Conservation (phyloP, 2,113 vertebrate genomes). For the Hoplias malabaricus region DNA sequence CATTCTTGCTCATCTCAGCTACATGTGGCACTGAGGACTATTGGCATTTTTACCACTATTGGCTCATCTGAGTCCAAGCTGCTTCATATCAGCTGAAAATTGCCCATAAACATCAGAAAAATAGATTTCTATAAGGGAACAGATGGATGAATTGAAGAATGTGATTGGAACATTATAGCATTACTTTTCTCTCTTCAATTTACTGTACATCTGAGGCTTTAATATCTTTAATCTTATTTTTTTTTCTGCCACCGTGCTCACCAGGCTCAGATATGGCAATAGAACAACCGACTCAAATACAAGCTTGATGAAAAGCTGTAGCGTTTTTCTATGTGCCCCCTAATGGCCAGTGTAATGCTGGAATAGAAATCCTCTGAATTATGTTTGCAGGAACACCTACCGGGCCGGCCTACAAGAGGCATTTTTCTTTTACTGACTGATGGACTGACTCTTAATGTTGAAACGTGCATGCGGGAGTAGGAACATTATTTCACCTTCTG, state of each 20-base stretch:
- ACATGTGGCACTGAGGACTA: conserved; percentile 9
- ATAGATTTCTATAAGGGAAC: not conserved
- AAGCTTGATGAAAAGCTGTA: too few species aligned
- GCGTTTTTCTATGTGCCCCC: too few species aligned
- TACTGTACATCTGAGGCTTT: not conserved
- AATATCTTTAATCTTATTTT: not conserved
- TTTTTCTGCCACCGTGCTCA: not conserved
- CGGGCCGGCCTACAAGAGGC: too few species aligned
- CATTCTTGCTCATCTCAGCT: conserved; percentile 1
- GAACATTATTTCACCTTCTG: too few species aligned
- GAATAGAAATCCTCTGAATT: too few species aligned
- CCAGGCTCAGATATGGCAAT: too few species aligned
- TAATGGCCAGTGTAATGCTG: too few species aligned
- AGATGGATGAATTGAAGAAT: not conserved
- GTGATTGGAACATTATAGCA: not conserved
- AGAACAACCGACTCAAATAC: too few species aligned
- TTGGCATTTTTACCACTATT: conserved; percentile 21
- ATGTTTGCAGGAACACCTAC: too few species aligned
- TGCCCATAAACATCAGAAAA: not conserved
- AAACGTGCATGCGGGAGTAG: too few species aligned
- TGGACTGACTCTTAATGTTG: too few species aligned
- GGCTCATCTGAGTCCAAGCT: not conserved
- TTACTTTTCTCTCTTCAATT: not conserved
- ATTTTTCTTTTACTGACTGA: too few species aligned
- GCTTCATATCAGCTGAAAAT: not conserved